Base-by-base conservation (phyloP, 2,797 vertebrate genomes). In the Galago senegalensis region DNA sequence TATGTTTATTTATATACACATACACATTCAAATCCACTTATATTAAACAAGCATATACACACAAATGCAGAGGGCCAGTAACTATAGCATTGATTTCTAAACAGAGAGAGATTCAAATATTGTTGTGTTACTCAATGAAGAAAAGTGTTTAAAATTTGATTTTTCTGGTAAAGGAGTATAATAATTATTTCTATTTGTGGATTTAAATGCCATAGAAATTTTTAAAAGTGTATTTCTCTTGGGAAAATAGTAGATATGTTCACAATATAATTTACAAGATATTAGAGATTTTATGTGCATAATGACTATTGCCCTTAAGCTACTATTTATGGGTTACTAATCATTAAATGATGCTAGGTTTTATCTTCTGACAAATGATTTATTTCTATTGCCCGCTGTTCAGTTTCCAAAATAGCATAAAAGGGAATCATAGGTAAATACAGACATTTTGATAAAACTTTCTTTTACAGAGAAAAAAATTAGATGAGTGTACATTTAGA, bases 311-410 rank as follows among this genome's bases (percentile, higher is more conserved):
- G 8, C 23, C 65, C 65, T 87, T 72, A 21, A 29, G 14, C 9
- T 72, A 53, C 17, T 65, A 49, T 89, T 49, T 65, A 53, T 70
- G 75, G 13, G 25, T n/a, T n/a, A 56, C 25, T 60, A 83, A 49
- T 63, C 27, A 94, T n/a, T 89, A 88, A 91, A 93, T 91, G 80
- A 86, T 86, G 75, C 8, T 58, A 4, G 34, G 12, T 7, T 93
- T 86, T 93, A 67, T 73, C 34, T 69, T 92, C 29, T 56, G 40
- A 40, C 23, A 96, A 94, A n/a, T 79, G 8, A 69, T 93, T 77
- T 82, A 75, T 53, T 14, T 17, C 34, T 20, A 14, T 65, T 76
- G 5, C 16, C 5, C 56, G 9, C 7, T 87, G 23, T 69, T 92
- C 65, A n/a, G 4, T 93, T 95, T 82, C 34, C 8, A 92, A 88